Conservation (phyloP, 2,888 invertebrate genomes). For the Tethea ocularis region DNA sequence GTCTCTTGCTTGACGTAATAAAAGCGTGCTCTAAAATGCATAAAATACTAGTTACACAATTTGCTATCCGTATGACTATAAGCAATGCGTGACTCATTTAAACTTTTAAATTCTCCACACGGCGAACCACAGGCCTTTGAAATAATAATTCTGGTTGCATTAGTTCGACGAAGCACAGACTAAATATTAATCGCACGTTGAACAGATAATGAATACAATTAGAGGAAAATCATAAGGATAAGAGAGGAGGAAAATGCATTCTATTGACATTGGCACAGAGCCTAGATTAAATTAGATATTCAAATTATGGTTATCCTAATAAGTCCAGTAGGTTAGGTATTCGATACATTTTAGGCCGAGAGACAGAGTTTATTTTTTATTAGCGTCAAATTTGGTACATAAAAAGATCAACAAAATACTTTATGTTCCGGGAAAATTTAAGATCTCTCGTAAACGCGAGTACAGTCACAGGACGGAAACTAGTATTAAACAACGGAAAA, state of each 20-base stretch:
- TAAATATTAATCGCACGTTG: background rate
- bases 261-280: background rate
- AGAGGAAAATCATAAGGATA: background rate
- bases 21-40: constrained; percentile 3
- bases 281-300: background rate
- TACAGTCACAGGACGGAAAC: too few relatives aligned
- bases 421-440: too few relatives aligned
- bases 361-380: background rate
- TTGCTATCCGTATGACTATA: background rate
- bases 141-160: background rate
- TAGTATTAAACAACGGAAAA: too few relatives aligned
- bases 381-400: too few relatives aligned
- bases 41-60: constrained; percentile 1
- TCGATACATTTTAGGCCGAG: background rate
- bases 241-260: background rate
- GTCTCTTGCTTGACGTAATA: background rate
- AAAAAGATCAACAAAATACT: too few relatives aligned
- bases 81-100: background rate
- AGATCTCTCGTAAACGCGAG: too few relatives aligned
- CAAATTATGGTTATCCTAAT: background rate
- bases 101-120: constrained; percentile 1
- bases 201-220: background rate
- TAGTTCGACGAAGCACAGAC: background rate
- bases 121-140: background rate
- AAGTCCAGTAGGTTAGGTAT: background rate